A percentile compares a stretch with the other conserved stretches of the same genome.
phyloP scores from a whole-genome alignment of 37 sponge, comb jelly and placozoan species.

The Cladorhizidae sp. region DNA sequence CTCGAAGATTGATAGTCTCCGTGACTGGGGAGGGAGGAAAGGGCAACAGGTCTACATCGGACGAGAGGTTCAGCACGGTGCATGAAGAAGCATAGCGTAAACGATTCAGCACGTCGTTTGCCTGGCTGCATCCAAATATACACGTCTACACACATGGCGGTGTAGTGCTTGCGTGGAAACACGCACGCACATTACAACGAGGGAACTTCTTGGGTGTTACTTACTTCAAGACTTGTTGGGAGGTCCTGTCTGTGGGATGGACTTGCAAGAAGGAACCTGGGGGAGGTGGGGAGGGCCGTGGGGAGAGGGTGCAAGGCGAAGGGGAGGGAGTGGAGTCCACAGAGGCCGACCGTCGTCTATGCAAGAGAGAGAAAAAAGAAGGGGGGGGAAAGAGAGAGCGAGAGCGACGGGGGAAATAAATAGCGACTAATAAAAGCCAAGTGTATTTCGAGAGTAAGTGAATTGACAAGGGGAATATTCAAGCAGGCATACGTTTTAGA shows the following conservation, averaged over 20 bases:
- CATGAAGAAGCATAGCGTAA: background rate
- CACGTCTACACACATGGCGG: background rate
- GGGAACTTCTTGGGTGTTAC: background rate
- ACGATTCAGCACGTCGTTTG: slow-evolving; percentile 21
- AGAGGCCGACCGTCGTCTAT: background rate
- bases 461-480: no score
- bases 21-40: background rate
- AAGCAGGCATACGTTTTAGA: background rate
- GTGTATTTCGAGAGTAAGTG: no score
- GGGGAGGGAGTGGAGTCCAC: background rate
- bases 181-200: no score
- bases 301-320: slow-evolving; percentile 23
- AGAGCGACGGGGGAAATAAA: no score
- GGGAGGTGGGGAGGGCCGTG: slow-evolving; percentile 14
- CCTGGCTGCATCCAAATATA: background rate
- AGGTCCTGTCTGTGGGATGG: background rate
- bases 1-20: slow-evolving; percentile 40
- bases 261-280: background rate
- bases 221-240: slow-evolving; percentile 13
- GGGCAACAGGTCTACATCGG: background rate
- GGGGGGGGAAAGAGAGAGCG: no score
- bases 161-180: slow-evolving; percentile 10
- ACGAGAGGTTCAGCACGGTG: background rate
- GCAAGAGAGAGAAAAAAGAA: background rate
- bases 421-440: no score